A percentile compares a stretch with the other conserved stretches of the same genome.
Conservation (phyloP, 2,888 invertebrate genomes). For the Stenchaetothrips biformis region DNA sequence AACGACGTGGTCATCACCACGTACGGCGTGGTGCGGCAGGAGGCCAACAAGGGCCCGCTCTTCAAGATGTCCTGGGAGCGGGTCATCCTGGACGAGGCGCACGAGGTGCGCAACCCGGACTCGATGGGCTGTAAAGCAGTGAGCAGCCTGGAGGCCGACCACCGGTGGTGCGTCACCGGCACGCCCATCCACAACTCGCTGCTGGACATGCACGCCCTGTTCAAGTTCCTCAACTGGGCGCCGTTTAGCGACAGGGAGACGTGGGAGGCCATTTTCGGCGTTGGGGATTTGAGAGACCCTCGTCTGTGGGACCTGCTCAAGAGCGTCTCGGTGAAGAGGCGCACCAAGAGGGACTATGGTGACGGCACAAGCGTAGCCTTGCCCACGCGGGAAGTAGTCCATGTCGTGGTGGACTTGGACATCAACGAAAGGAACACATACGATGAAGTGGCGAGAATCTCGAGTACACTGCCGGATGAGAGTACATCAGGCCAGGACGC, state of each 20-base stretch:
- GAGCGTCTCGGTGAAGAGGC: not conserved
- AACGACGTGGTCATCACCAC: constrained; percentile 85
- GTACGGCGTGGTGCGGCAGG: constrained; percentile 67
- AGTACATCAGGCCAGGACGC: not conserved
- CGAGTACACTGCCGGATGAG: not conserved
- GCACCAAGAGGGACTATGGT: not conserved
- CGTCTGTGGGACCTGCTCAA: not conserved
- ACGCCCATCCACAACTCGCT: constrained; percentile 94
- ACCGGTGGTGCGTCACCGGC: constrained; percentile 86
- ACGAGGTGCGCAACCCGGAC: constrained; percentile 83
- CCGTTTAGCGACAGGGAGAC: constrained; percentile 71
- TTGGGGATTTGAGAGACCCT: not conserved
- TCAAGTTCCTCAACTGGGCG: constrained; percentile 75
- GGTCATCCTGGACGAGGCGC: constrained; percentile 88
- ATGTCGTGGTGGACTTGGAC: not conserved
- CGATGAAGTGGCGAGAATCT: not conserved
- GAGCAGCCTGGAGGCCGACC: constrained; percentile 56
- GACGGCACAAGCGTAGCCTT: too few relatives aligned
- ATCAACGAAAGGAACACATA: not conserved
- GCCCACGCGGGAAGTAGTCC: too few relatives aligned
- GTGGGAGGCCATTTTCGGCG: not conserved
- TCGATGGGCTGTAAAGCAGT: constrained; percentile 66
- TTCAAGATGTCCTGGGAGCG: constrained; percentile 74
- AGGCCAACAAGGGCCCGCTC: constrained; percentile 55
- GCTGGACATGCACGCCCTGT: constrained; percentile 68